Conservation (phyloP, 1,140 invertebrate genomes). For the Listronotus oregonensis region DNA sequence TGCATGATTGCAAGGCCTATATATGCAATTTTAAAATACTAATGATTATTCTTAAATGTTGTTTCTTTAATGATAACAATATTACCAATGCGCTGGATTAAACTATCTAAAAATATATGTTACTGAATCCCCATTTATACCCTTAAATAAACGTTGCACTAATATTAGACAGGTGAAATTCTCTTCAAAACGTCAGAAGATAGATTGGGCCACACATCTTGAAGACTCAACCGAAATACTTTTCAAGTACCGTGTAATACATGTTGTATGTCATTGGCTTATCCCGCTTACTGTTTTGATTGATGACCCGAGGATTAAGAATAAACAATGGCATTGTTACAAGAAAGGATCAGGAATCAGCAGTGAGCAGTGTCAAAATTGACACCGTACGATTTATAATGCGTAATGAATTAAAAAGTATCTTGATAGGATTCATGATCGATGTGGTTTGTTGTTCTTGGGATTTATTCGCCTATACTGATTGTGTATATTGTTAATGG, state of each 20-base stretch:
- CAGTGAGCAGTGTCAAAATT: conserved; percentile 22
- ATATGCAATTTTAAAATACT: too few relatives aligned
- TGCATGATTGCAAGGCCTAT: too few relatives aligned
- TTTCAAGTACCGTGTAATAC: conserved; percentile 25
- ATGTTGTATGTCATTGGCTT: conserved; percentile 20
- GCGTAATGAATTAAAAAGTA: conserved; percentile 15
- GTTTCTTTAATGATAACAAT: too few relatives aligned
- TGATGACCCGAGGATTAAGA: conserved; percentile 23
- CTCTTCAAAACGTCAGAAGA: conserved; percentile 2
- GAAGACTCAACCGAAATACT: conserved; percentile 15
- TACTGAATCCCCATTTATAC: too few relatives aligned
- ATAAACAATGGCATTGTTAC: conserved; percentile 27
- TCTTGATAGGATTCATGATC: neutral
- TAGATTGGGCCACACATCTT: conserved; percentile 23
- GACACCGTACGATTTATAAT: conserved; percentile 25
- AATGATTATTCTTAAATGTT: too few relatives aligned
- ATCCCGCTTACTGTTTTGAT: conserved; percentile 19
- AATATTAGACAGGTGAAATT: too few relatives aligned
- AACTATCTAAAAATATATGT: too few relatives aligned
- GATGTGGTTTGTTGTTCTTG: neutral
- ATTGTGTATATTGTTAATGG: neutral
- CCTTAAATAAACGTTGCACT: too few relatives aligned
- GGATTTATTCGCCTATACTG: neutral
- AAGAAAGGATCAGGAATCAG: conserved; percentile 20
- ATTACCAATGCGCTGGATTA: too few relatives aligned